These are phyloP conservation scores for Syrphus vitripennis DNA, from an alignment of 2,888 invertebrate genomes.

Conservation along the genomic window DNA sequence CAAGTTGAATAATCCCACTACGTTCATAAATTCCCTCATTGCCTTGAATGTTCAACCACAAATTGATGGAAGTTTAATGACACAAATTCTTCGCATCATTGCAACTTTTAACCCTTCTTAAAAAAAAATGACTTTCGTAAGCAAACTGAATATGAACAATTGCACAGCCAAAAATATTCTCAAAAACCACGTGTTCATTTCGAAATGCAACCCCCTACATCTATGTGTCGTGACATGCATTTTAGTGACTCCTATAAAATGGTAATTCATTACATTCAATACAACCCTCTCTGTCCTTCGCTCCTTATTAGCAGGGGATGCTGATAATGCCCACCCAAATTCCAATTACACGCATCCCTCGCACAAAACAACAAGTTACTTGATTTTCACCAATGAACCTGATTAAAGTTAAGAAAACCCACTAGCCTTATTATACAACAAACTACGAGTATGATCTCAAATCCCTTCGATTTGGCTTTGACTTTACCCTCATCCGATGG, in stretches of 20 bases:
- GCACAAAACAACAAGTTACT: conserved; percentile 54
- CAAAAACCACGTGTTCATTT: conserved; percentile 67
- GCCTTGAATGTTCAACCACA: conserved; percentile 11
- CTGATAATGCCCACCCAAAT: conserved; percentile 50
- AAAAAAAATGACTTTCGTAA: not conserved
- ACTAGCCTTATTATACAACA: not conserved
- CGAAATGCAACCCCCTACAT: conserved; percentile 35
- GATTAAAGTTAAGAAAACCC: conserved; percentile 67
- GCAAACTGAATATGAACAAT: not conserved
- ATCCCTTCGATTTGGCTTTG: conserved; percentile 18
- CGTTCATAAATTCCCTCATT: not conserved
- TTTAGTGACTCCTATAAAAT: conserved; percentile 72
- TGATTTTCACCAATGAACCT: conserved; percentile 64
- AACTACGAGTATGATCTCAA: not conserved
- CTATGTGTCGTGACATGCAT: conserved; percentile 71
- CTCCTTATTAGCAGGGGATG: conserved; percentile 38
- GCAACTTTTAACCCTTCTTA: conserved; percentile 34
- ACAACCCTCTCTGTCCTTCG: conserved; percentile 31
- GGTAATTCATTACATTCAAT: conserved; percentile 71
- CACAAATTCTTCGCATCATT: conserved; percentile 46
- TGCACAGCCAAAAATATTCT: not conserved
- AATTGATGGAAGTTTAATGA: conserved; percentile 51
- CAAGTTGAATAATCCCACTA: not conserved
- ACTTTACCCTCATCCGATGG: conserved; percentile 27
- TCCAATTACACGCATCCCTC: conserved; percentile 46